Percentiles rank a stretch among this genome's conserved stretches.
Conservation (phyloP, 1,140 invertebrate species). For the Catajapyx aquilonaris region DNA sequence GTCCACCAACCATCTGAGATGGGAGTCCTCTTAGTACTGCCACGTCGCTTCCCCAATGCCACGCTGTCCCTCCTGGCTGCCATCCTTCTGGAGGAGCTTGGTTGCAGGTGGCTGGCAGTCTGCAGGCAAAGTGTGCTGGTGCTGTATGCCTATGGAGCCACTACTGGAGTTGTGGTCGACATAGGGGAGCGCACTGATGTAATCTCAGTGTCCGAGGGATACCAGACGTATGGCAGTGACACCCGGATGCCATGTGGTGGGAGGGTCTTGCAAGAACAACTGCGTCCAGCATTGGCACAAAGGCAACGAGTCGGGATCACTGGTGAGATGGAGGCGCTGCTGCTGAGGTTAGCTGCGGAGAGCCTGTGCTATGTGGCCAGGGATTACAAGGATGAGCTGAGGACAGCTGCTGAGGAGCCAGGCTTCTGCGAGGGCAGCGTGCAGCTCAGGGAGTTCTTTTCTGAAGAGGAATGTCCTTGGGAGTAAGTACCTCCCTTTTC, state of each 20-base stretch:
- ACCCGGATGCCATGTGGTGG: slow-evolving; percentile 30
- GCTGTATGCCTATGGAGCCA: slow-evolving; percentile 36
- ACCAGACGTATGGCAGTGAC: too few relatives aligned
- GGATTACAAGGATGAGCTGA: slow-evolving; percentile 23
- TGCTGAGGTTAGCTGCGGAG: slow-evolving; percentile 15
- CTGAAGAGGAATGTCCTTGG: slow-evolving; percentile 12
- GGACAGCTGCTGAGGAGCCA: slow-evolving; percentile 14
- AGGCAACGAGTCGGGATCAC: slow-evolving; percentile 15
- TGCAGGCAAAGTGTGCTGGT: slow-evolving; percentile 34
- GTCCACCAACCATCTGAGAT: too few relatives aligned
- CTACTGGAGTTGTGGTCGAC: slow-evolving; percentile 38
- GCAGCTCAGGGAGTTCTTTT: slow-evolving; percentile 18
- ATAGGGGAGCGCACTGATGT: slow-evolving; percentile 38
- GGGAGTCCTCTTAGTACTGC: too few relatives aligned
- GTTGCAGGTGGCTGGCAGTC: slow-evolving; percentile 27
- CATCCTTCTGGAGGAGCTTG: slow-evolving; percentile 21
- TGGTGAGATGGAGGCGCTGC: slow-evolving; percentile 10
- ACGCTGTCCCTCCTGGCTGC: too few relatives aligned
- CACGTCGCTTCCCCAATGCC: too few relatives aligned
- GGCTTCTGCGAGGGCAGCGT: slow-evolving; percentile 18
- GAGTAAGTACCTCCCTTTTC: slow-evolving; percentile 17
- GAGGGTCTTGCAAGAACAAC: slow-evolving; percentile 26
- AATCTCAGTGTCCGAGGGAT: slow-evolving; percentile 33
- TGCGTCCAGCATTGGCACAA: slow-evolving; percentile 19
- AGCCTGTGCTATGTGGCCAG: slow-evolving; percentile 28